Evolutionary conservation across 1,140 invertebrate species (phyloP), one percentile per base, ranked within the genome.

Genomic region (Bacillus rossius): DNA sequence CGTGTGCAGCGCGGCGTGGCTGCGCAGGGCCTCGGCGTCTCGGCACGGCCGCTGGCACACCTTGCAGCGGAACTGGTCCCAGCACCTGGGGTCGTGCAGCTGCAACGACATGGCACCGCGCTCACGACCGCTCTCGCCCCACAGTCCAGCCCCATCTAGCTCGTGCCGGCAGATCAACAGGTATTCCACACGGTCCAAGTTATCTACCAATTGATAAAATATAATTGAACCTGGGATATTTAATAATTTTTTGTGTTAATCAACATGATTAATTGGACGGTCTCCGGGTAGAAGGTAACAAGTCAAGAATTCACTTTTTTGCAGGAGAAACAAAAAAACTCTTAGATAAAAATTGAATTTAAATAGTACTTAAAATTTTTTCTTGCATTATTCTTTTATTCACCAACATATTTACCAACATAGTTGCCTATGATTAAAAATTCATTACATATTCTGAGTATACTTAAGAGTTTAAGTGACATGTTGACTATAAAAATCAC

Each of bases 41-140:
- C 69, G 62, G 41, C 69, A 71, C 25, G 69, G 67, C 52, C 67
- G 64, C 58, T 66, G 65, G 41, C 69, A 71, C 14, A 61, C 1
- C 2, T 38, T 52, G 41, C 69, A 71, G 54, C 67, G 69, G 41
- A 65, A 65, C 60, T 67, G 68, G 40, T 71, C 65, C 67, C 65
- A 69, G 57, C 64, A 69, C 60, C 67, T 67, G 8, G 69, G 69
- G 66, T 71, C 68, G 23, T 71, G 69, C 8, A 71, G 65, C 69
- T 70, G 42, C 3, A 57, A 38, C 19, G 37, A 37, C 10, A 29
- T 4, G 57, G 16, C 25, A 51, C 25, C 43, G 29, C 20, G 29
- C 13, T 49, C 43, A 43, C 37, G 55, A 52, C 49, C 17, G 55
- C 45, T 16, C 48, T n/a, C 16, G 23, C n/a, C 43, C 19, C 1